Percentiles rank a stretch among this genome's conserved stretches.
Conservation (phyloP, 2,113 vertebrate species). For the Plestiodon gilberti region DNA sequence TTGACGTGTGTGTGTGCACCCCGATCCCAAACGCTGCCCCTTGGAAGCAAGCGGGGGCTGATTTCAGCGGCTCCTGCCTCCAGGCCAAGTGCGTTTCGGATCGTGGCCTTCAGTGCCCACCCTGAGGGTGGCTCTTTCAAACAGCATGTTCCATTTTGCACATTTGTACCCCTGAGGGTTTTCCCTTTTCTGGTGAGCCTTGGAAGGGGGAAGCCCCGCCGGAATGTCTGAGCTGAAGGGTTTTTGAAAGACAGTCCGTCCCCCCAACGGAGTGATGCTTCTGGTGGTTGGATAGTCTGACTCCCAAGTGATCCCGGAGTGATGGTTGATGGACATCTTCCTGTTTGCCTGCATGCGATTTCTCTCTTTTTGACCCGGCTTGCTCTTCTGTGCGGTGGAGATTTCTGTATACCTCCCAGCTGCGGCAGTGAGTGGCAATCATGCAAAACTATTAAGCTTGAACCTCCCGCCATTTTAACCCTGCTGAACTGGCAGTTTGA, state of each 20-base stretch:
- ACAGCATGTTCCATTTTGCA: constrained; percentile 5
- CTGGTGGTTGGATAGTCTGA: constrained; percentile 59
- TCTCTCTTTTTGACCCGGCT: constrained; percentile 37
- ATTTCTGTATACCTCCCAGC: constrained; percentile 1
- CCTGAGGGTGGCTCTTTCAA: constrained; percentile 40
- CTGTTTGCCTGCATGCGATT: constrained; percentile 60
- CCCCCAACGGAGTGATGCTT: constrained; percentile 32
- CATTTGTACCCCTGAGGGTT: neutral
- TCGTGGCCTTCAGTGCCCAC: constrained; percentile 20
- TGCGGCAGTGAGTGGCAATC: constrained; percentile 32
- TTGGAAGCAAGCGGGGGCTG: neutral
- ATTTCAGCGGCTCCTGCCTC: neutral
- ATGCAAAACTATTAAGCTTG: constrained; percentile 37
- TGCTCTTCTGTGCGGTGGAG: constrained; percentile 29
- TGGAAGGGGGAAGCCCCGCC: constrained; percentile 57
- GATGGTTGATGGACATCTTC: neutral
- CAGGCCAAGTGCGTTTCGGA: neutral
- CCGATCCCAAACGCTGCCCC: constrained; percentile 14
- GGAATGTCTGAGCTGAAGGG: constrained; percentile 35
- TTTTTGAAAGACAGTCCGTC: constrained; percentile 31
- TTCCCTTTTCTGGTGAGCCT: constrained; percentile 44
- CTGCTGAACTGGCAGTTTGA: neutral
- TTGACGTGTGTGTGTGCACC: constrained; percentile 55
- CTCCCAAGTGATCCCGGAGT: constrained; percentile 60
- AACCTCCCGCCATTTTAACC: constrained; percentile 34